phyloP scores from a whole-genome alignment of 2,113 vertebrate species.

The Vidua macroura region DNA sequence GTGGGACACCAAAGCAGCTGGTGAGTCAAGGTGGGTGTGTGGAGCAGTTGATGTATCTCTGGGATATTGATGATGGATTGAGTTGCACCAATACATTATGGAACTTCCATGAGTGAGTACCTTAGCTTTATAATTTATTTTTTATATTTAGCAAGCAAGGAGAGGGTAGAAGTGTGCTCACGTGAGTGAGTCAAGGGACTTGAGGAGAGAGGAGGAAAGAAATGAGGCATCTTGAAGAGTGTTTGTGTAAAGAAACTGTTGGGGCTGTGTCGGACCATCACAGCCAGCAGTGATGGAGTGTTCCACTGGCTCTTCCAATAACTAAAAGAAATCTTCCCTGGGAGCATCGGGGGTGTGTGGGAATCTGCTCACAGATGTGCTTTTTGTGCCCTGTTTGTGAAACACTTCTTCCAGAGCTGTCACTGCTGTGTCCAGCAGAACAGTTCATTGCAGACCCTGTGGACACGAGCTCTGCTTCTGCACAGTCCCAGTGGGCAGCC shows the following conservation, averaged over 20 bases:
- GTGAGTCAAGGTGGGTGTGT: rapidly evolving
- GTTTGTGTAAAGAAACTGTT: background rate
- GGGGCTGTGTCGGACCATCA: rapidly evolving
- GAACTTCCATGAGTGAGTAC: background rate
- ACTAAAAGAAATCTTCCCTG: background rate
- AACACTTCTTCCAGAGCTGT: background rate
- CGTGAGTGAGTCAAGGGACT: background rate
- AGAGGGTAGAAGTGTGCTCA: background rate
- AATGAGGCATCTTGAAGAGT: background rate
- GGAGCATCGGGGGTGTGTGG: background rate
- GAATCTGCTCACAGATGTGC: background rate
- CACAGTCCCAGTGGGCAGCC: background rate
- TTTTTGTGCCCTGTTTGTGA: background rate
- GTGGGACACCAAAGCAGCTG: background rate
- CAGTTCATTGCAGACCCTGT: background rate
- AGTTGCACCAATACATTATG: background rate
- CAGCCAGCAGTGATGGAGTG: rapidly evolving
- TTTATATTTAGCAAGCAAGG: background rate
- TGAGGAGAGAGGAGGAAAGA: background rate
- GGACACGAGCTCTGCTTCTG: background rate
- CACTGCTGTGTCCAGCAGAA: background rate
- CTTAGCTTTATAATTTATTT: background rate
- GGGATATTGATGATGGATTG: background rate
- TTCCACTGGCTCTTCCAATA: background rate
- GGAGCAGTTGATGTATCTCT: background rate